phyloP scores from a whole-genome alignment of 2,113 vertebrate genomes.

The Callorhinus ursinus region DNA sequence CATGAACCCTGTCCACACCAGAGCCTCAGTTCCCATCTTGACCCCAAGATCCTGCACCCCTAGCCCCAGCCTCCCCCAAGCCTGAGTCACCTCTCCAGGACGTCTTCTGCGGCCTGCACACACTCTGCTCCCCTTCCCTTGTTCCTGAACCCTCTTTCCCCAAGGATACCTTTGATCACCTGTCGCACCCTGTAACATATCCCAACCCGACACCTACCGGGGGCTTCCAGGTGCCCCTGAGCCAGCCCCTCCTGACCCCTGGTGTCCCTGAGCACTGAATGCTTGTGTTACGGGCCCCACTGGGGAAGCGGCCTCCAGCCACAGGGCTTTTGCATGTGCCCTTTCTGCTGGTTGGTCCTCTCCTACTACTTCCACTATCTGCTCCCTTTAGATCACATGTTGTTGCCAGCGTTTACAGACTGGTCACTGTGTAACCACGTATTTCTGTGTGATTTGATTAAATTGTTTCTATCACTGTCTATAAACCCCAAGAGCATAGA shows the following conservation, averaged over 20 bases:
- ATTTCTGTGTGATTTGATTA: fast-evolving
- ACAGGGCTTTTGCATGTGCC: not conserved
- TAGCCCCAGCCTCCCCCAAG: not conserved
- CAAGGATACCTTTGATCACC: not conserved
- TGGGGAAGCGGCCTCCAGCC: not conserved
- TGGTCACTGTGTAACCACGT: fast-evolving
- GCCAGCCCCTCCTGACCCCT: fast-evolving
- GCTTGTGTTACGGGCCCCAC: fast-evolving
- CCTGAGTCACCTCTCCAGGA: not conserved
- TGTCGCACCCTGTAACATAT: too few relatives aligned
- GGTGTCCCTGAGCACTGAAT: fast-evolving
- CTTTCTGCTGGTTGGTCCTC: not conserved
- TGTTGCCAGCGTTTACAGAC: fast-evolving
- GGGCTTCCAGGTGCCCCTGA: not conserved
- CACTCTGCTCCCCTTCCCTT: not conserved
- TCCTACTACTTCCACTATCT: fast-evolving
- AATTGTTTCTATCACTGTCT: fast-evolving
- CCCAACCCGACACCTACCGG: not conserved
- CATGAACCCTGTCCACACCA: fast-evolving
- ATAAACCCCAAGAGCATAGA: fast-evolving
- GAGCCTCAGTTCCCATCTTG: fast-evolving
- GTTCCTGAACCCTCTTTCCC: not conserved
- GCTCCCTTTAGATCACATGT: not conserved
- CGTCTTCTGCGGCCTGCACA: fast-evolving
- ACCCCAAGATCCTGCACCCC: not conserved